These are phyloP conservation scores for Choloepus didactylus DNA, from an alignment of 2,797 vertebrate genomes.

Conservation along the genomic window DNA sequence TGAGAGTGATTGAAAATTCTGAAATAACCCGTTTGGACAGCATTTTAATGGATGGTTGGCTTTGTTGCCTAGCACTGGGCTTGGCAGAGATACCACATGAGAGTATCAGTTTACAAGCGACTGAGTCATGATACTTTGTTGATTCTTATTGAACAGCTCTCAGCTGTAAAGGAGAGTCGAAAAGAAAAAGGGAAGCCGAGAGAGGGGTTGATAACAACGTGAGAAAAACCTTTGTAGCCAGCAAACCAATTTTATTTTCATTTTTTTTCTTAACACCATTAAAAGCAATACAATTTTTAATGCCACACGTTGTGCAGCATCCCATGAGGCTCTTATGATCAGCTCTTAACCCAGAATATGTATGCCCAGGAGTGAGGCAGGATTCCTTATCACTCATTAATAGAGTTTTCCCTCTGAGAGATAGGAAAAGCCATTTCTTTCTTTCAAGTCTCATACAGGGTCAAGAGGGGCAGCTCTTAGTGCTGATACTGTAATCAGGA, in stretches of 20 bases:
- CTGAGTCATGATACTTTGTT: slow-evolving; percentile 61
- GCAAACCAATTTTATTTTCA: slow-evolving; percentile 51
- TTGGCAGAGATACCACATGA: slow-evolving; percentile 52
- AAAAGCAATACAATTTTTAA: slow-evolving; percentile 37
- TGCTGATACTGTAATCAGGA: neutral
- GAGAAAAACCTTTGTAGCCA: slow-evolving; percentile 1
- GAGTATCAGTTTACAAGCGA: slow-evolving; percentile 65
- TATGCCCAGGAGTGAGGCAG: neutral
- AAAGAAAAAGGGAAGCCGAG: slow-evolving; percentile 37
- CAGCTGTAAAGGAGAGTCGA: neutral
- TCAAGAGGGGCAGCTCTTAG: neutral
- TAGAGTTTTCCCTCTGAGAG: neutral
- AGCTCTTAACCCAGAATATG: neutral
- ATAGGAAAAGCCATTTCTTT: neutral
- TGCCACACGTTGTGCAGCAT: neutral
- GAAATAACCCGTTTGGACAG: slow-evolving; percentile 54
- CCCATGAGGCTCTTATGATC: slow-evolving; percentile 16
- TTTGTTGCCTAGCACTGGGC: slow-evolving; percentile 69
- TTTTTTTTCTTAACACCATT: slow-evolving; percentile 25
- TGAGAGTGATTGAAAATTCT: slow-evolving; percentile 71
- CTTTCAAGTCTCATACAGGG: slow-evolving; percentile 35
- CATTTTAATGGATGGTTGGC: slow-evolving; percentile 70
- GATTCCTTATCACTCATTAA: neutral
- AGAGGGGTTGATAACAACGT: neutral
- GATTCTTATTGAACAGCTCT: slow-evolving; percentile 43